Percentiles rank a stretch among this genome's conserved stretches.
phyloP scores from a whole-genome alignment of 2,888 invertebrate species.

The Eledona agricola region DNA sequence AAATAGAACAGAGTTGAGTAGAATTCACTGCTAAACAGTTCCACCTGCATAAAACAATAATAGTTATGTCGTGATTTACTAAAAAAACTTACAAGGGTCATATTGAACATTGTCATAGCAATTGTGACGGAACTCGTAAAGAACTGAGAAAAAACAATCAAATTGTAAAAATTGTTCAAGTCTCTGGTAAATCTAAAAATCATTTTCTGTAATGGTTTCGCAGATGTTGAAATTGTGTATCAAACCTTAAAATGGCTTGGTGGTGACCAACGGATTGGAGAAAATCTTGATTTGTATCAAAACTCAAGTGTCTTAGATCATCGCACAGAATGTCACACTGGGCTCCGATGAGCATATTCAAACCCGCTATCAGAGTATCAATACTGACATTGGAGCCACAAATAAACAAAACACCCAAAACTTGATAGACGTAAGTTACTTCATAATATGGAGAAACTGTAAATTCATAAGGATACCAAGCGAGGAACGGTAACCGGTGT shows the following conservation, averaged over 20 bases:
- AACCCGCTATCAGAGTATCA: conserved; percentile 6
- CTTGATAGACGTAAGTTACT: conserved; percentile 2
- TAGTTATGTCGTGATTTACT: neutral
- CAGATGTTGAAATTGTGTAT: neutral
- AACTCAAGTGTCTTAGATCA: neutral
- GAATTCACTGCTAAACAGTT: conserved; percentile 1
- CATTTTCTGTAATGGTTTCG: neutral
- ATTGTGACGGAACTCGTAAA: conserved; percentile 1
- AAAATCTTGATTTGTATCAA: neutral
- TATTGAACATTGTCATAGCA: neutral
- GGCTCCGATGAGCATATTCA: conserved; percentile 2
- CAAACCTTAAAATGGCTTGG: conserved; percentile 3
- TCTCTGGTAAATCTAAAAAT: neutral
- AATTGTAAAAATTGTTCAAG: neutral
- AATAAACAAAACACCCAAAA: conserved; percentile 1
- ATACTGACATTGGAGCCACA: neutral
- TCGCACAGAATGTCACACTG: conserved; percentile 9
- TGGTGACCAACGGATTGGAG: neutral
- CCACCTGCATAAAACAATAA: neutral
- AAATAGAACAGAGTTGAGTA: neutral
- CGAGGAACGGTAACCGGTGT: conserved; percentile 5
- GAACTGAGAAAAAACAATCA: conserved; percentile 5
- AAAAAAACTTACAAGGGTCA: conserved; percentile 4
- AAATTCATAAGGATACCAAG: conserved; percentile 4
- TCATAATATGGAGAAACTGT: conserved; percentile 6